Evolutionary conservation across 2,888 invertebrate species (phyloP).

Genomic region (Priocnemis perturbator): DNA sequence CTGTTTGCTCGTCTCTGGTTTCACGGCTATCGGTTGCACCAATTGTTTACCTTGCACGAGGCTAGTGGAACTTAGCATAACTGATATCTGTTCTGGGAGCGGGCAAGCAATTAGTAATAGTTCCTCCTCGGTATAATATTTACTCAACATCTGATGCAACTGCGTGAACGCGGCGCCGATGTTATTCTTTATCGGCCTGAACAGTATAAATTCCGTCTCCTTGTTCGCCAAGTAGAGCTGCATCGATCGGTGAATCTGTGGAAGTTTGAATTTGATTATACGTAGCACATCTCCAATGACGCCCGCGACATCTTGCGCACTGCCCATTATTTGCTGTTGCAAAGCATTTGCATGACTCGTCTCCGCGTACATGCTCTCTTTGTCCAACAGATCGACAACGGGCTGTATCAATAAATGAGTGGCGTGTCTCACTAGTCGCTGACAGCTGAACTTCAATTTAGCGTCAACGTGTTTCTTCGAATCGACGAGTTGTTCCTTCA

Average conservation of each 20-base stretch:
- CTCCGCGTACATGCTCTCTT: conserved; percentile 76
- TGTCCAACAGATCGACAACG: conserved; percentile 84
- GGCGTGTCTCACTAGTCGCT: conserved; percentile 88
- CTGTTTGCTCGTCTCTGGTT: background rate
- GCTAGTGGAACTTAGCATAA: conserved; percentile 88
- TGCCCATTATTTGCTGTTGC: conserved; percentile 80
- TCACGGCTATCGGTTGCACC: background rate
- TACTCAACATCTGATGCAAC: conserved; percentile 85
- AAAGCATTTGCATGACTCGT: conserved; percentile 57
- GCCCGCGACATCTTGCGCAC: conserved; percentile 84
- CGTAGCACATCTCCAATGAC: conserved; percentile 87
- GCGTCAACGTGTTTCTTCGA: conserved; percentile 97
- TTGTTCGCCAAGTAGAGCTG: conserved; percentile 96
- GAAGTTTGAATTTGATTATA: conserved; percentile 86
- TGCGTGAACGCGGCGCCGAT: conserved; percentile 92
- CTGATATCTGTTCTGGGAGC: conserved; percentile 94
- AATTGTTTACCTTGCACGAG: conserved; percentile 70
- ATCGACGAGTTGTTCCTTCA: conserved; percentile 93
- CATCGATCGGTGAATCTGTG: conserved; percentile 91
- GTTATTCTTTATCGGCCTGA: conserved; percentile 95
- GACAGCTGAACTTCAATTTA: conserved; percentile 92
- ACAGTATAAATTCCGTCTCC: conserved; percentile 97
- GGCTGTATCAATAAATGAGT: conserved; percentile 87
- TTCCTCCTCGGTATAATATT: conserved; percentile 89
- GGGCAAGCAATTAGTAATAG: conserved; percentile 91